Conservation (phyloP, 2,113 vertebrate species). For the Malurus alboscapulatus region DNA sequence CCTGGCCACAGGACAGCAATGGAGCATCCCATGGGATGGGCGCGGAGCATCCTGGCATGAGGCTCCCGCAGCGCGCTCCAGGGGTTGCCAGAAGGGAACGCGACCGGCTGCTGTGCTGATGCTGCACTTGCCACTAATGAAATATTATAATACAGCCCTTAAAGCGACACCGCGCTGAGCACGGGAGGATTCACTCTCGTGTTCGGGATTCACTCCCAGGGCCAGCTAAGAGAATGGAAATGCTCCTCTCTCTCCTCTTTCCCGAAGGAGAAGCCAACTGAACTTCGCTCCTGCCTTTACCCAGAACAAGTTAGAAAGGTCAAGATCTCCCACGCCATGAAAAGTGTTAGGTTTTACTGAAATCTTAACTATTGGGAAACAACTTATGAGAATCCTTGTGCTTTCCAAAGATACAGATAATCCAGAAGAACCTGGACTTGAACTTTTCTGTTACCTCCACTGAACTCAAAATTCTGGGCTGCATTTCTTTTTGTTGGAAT, state of each 20-base stretch:
- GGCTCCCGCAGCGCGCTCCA: fast-evolving
- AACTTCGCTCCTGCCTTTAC: not conserved
- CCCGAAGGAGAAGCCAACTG: not conserved
- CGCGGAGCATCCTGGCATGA: fast-evolving
- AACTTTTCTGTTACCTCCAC: not conserved
- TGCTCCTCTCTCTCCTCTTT: not conserved
- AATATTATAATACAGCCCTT: not conserved
- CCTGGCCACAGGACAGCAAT: fast-evolving
- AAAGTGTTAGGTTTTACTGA: not conserved
- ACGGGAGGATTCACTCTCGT: not conserved
- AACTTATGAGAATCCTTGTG: not conserved
- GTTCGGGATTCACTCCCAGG: not conserved
- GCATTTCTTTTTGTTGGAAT: not conserved
- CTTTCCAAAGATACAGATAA: not conserved
- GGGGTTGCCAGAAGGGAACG: not conserved
- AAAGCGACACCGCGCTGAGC: fast-evolving
- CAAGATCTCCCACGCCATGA: no score
- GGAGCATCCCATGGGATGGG: fast-evolving
- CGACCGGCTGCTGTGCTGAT: not conserved
- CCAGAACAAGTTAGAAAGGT: fast-evolving
- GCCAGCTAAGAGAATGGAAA: not conserved
- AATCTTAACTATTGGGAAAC: not conserved
- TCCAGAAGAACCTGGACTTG: not conserved
- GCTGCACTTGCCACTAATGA: not conserved
- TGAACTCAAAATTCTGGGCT: not conserved